These are phyloP conservation scores for Phalacrocorax brasilianus DNA, from an alignment of 2,113 vertebrate species.

Conservation along the genomic window DNA sequence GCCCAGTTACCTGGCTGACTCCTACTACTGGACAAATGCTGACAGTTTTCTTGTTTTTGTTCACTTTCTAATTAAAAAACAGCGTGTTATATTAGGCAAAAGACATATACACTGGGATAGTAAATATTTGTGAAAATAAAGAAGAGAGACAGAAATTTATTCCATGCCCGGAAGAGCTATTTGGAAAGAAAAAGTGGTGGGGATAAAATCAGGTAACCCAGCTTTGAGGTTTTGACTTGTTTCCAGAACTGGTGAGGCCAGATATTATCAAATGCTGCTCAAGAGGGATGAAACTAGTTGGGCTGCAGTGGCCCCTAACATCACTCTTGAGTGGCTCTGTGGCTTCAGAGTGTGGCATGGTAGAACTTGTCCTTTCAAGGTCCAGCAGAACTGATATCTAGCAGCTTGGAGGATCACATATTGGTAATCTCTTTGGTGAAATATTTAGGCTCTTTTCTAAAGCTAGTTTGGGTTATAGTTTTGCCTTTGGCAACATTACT, in stretches of 20 bases:
- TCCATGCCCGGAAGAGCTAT: not conserved
- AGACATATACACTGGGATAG: not conserved
- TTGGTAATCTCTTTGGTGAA: not conserved
- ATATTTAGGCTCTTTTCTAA: not conserved
- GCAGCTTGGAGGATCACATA: not conserved
- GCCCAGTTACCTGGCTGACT: not conserved
- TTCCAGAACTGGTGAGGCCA: not conserved
- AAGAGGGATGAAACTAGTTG: not conserved
- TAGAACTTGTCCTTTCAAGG: not conserved
- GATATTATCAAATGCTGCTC: not conserved
- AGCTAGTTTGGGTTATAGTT: not conserved
- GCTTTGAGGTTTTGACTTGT: not conserved
- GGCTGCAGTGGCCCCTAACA: not conserved
- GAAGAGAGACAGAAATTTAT: not conserved
- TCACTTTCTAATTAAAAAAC: not conserved
- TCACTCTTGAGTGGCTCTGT: not conserved
- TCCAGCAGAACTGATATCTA: not conserved
- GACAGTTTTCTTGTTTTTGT: not conserved
- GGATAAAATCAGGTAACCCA: not conserved
- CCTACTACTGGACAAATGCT: not conserved
- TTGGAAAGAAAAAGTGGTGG: not conserved
- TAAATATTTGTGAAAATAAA: not conserved
- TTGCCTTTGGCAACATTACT: not conserved
- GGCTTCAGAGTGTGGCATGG: not conserved
- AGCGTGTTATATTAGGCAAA: not conserved